Conservation (phyloP, 2,888 invertebrate genomes). For the Polymixis lichenea region DNA sequence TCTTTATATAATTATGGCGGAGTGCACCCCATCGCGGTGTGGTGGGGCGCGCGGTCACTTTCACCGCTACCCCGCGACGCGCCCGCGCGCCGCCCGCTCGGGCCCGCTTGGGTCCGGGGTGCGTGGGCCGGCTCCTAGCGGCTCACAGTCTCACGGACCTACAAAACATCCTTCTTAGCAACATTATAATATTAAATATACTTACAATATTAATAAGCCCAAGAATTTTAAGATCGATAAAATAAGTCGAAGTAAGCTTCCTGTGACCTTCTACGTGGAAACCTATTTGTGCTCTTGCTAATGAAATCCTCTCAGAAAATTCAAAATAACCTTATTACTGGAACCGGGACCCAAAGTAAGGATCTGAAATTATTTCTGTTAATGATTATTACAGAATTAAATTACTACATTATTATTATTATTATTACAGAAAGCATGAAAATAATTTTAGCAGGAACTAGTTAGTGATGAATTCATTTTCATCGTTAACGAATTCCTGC, state of each 20-base stretch:
- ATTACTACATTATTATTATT: no score
- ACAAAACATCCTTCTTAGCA: not conserved
- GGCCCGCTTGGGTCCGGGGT: conserved; percentile 60
- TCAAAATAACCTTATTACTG: not conserved
- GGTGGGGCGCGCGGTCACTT: conserved; percentile 82
- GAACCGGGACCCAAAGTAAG: not conserved
- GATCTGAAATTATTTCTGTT: not conserved
- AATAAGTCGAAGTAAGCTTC: not conserved
- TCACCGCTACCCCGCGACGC: conserved; percentile 76
- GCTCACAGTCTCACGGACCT: not conserved
- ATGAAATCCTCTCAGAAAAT: not conserved
- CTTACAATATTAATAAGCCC: not conserved
- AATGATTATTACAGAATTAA: no score
- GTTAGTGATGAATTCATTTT: no score
- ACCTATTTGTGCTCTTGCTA: not conserved
- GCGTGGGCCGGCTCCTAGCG: conserved; percentile 67
- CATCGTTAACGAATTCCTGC: no score
- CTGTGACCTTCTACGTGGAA: no score
- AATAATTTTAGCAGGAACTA: not conserved
- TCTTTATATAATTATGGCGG: conserved; percentile 79
- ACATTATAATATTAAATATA: not conserved
- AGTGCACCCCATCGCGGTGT: conserved; percentile 78
- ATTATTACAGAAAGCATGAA: not conserved
- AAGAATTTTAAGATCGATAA: not conserved
- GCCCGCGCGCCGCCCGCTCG: conserved; percentile 24